Base-by-base conservation (phyloP, 2,888 invertebrate genomes). In the Phyllotreta striolata region DNA sequence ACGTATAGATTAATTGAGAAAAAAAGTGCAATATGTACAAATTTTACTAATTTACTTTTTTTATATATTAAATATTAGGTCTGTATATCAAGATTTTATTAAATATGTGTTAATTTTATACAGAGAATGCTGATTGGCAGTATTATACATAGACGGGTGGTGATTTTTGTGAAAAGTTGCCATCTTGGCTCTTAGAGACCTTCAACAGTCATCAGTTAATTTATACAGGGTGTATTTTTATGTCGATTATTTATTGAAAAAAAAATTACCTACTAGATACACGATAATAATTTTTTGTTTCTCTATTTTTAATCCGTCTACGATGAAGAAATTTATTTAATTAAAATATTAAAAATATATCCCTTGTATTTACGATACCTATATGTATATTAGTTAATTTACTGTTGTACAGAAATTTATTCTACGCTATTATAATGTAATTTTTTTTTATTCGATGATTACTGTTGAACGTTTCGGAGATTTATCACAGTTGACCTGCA, bases 21-120 rank as follows among this genome's bases (percentile, higher is more conserved):
- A 76, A 85, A 70, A 87, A 87, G 88, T 88, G 88, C 88, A 88
- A 88, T 88, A 88, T 88, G 87, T 88, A 88, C 87, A 88, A 88
- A 88, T 87, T 87, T 86, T 86, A 86, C 80, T 82, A 81, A 81
- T 81, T 80, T 79, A 77, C 76, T 76, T 80, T 81, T 79, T 80
- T 79, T 59, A 59, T 51, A 77, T 78, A 77, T 74, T 77, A 77
- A 77, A 76, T 77, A 76, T 78, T 81, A 80, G 75, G 76, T 76
- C 77, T 80, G 79, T 79, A 80, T 81, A 80, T 79, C 75, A 75
- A 78, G 74, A 78, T 74, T 73, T 49, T 74, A 77, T 78, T 79
- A 76, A 77, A 79, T 77, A 78, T 76, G 72, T 76, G 78, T 77
- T 80, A 78, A 76, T 79, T 79, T 79, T 79, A 78, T 80, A 80